phyloP scores from a whole-genome alignment of 92 coral and sea anemone genomes.

The Porites rus region DNA sequence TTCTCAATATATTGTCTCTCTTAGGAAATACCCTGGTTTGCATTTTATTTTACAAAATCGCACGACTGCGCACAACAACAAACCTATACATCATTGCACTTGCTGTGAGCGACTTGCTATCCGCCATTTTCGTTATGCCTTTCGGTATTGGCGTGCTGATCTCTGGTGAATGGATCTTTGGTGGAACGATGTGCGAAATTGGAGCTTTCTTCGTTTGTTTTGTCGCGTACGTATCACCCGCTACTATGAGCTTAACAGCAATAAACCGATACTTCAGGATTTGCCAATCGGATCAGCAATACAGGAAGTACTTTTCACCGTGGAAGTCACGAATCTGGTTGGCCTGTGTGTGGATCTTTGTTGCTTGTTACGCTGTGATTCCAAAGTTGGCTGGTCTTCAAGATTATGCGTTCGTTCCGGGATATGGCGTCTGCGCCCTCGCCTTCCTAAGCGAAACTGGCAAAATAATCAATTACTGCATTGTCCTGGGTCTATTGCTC shows the following conservation, averaged over 20 bases:
- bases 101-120: slow-evolving; percentile 6
- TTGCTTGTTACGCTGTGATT: background rate
- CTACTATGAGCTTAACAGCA: background rate
- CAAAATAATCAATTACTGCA: background rate
- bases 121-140: background rate
- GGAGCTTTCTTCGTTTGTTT: background rate
- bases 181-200: background rate
- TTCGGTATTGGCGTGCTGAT: background rate
- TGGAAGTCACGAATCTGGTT: background rate
- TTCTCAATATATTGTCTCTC: background rate
- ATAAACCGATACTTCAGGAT: slow-evolving; percentile 6
- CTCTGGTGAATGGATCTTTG: background rate
- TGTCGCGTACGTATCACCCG: slow-evolving; percentile 6
- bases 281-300: background rate
- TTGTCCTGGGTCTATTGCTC: background rate
- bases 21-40: slow-evolving; percentile 8
- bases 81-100: slow-evolving; percentile 13
- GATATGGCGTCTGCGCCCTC: background rate
- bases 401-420: background rate
- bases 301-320: background rate
- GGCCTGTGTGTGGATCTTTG: background rate
- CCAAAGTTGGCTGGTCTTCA: background rate
- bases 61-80: slow-evolving; percentile 14
- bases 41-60: background rate
- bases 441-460: background rate